Base-by-base conservation (phyloP, 1,140 invertebrate species). In the Drosophila bocqueti region DNA sequence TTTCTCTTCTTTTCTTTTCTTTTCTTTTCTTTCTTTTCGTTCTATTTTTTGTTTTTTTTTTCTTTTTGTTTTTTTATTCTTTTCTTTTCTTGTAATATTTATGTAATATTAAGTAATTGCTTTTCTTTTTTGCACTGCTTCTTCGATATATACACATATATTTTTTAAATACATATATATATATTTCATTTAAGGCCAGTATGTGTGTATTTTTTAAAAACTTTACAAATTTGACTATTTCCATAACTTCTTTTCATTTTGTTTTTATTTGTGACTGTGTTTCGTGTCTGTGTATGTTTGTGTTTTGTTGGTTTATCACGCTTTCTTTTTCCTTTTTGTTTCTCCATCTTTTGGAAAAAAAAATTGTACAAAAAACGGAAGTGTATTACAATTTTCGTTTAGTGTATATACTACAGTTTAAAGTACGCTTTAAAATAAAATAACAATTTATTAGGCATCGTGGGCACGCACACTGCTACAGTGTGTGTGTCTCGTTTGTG, bases 371-470 rank as follows among this genome's bases (percentile, higher is more conserved):
- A 73, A 52, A 47, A 46, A 52, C 50, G 21, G 54, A 76, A 68
- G 72, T 38, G 21, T 47, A 18, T 26, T 73, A 65, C 46, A 60
- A 49, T 29, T 59, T 62, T 66, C 61, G 49, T 84, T 58, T 58
- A 57, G 65, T 63, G 68, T 57, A 67, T 71, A 79, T 36, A 40
- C 74, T 86, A 84, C 46, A 55, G 45, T 82, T 40, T 77, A 89
- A 78, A 71, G 59, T 87, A 89, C 49, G 54, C 31, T 89, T 89
- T 87, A 87, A 87, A 89, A 87, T 87, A 87, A 87, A 87, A 89
- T 87, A 87, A 87, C 84, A 87, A 87, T 83, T 87, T 75, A 77
- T 83, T 89, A 78, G 84, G 85, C 81, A 79, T 87, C 47, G 76
- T 52, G 50, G 47, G 72, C 75, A 73, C 73, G 69, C 59, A 64